Conservation (phyloP, 2,888 invertebrate genomes). For the Ametastegia equiseti region DNA sequence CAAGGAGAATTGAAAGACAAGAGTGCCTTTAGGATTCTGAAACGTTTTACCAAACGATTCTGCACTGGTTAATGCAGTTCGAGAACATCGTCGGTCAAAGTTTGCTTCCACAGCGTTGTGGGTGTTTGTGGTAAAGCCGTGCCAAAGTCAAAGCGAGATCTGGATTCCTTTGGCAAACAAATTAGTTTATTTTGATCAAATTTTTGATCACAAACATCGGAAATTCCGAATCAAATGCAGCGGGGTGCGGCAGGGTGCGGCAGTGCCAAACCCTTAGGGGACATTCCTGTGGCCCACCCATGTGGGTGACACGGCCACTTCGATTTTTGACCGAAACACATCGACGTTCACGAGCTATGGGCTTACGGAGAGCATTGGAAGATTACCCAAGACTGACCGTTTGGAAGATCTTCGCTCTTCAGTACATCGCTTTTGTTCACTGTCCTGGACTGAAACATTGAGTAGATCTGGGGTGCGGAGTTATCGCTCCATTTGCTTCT, state of each 20-base stretch:
- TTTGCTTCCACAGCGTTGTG: not conserved
- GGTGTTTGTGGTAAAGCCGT: not conserved
- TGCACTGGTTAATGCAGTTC: not conserved
- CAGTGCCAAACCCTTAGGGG: not conserved
- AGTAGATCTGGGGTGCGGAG: not conserved
- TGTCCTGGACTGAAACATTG: not conserved
- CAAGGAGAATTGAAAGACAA: not conserved
- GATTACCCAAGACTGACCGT: not conserved
- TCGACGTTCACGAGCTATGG: not conserved
- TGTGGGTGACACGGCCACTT: not conserved
- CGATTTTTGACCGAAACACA: not conserved
- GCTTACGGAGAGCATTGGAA: not conserved
- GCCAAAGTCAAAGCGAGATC: not conserved
- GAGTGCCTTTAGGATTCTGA: not conserved
- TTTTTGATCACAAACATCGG: not conserved
- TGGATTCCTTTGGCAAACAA: not conserved
- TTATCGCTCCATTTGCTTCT: not conserved
- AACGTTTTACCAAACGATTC: not conserved
- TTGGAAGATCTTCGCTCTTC: not conserved
- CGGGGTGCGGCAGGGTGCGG: constrained; percentile 1
- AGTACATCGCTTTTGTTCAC: not conserved
- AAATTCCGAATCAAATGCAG: not conserved
- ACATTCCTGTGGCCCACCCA: constrained; percentile 2
- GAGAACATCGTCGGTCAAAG: not conserved
- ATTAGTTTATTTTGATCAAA: not conserved